Percentiles rank a stretch among this genome's conserved stretches.
Evolutionary conservation across 2,797 vertebrate species (phyloP).

Genomic region (Rhynchonycteris naso): DNA sequence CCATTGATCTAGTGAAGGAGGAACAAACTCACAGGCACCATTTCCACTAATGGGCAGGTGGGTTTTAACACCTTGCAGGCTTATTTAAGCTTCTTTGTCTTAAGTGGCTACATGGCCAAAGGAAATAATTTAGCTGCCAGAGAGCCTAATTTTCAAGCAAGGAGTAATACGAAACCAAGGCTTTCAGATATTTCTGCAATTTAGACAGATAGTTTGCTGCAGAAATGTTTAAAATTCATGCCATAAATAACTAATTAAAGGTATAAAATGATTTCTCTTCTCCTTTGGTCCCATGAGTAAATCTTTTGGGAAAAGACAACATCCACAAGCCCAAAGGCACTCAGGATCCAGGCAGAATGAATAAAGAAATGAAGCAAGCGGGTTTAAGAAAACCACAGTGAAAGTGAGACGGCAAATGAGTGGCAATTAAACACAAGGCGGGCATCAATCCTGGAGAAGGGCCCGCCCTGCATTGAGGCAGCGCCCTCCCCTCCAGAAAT

Average conservation of each 20-base stretch:
- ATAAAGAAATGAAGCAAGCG: not conserved
- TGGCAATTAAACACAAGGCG: not conserved
- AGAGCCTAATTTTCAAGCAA: not conserved
- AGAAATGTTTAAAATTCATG: slow-evolving; percentile 51
- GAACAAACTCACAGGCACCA: slow-evolving; percentile 20
- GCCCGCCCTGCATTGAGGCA: not conserved
- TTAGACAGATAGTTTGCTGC: slow-evolving; percentile 27
- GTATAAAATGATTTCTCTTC: slow-evolving; percentile 42
- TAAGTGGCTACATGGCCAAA: not conserved
- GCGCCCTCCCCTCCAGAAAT: not conserved
- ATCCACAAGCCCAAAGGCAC: not conserved
- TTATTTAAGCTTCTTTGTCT: slow-evolving; percentile 26
- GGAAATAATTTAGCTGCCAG: not conserved
- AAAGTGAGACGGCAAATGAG: not conserved
- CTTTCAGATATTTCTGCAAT: slow-evolving; percentile 30
- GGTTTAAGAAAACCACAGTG: not conserved
- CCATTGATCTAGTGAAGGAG: slow-evolving; percentile 6
- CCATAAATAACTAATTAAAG: slow-evolving; percentile 56
- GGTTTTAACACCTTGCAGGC: slow-evolving; percentile 22
- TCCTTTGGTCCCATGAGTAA: slow-evolving; percentile 23
- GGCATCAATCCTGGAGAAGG: accelerated
- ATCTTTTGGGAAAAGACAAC: slow-evolving; percentile 9
- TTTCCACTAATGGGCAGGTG: not conserved
- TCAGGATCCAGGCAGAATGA: not conserved
- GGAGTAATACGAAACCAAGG: not conserved